phyloP scores from a whole-genome alignment of 2,797 vertebrate genomes.

The Echeneis naucrates region DNA sequence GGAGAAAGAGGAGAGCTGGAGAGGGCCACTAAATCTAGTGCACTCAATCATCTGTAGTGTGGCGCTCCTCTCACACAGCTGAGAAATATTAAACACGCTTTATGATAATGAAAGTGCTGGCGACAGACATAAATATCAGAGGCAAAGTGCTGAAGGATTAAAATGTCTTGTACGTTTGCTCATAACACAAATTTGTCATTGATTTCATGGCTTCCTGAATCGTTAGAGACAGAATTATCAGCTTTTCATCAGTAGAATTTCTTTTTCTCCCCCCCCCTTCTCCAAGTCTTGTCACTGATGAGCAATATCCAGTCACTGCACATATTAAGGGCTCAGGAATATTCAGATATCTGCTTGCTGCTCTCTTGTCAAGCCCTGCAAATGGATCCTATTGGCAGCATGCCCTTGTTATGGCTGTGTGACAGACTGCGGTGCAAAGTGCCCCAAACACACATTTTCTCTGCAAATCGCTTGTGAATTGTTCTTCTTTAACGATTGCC shows the following conservation, averaged over 20 bases:
- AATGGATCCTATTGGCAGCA: constrained; percentile 65
- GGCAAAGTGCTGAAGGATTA: constrained; percentile 73
- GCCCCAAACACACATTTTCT: constrained; percentile 73
- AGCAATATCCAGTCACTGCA: constrained; percentile 33
- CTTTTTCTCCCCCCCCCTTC: background rate
- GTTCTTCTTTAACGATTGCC: constrained; percentile 68
- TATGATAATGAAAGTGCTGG: constrained; percentile 80
- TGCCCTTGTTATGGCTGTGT: constrained; percentile 61
- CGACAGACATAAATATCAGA: constrained; percentile 75
- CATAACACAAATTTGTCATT: constrained; percentile 74
- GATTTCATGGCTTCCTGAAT: constrained; percentile 73
- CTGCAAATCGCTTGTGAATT: constrained; percentile 74
- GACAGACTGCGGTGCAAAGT: constrained; percentile 68
- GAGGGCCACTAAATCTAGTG: constrained; percentile 74
- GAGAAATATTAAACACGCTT: constrained; percentile 82
- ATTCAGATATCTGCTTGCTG: constrained; percentile 29
- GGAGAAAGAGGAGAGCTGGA: constrained; percentile 61
- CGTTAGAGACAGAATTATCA: constrained; percentile 65
- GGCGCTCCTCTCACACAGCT: constrained; percentile 73
- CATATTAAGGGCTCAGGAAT: constrained; percentile 33
- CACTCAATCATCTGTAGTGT: constrained; percentile 80
- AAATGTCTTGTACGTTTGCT: constrained; percentile 77
- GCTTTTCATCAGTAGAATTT: constrained; percentile 65
- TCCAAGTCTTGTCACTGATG: constrained; percentile 7
- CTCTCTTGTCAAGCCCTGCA: constrained; percentile 45